Evolutionary conservation across 1,140 invertebrate genomes (phyloP), one percentile per base, ranked within the genome.

Genomic region (Formica exsecta): DNA sequence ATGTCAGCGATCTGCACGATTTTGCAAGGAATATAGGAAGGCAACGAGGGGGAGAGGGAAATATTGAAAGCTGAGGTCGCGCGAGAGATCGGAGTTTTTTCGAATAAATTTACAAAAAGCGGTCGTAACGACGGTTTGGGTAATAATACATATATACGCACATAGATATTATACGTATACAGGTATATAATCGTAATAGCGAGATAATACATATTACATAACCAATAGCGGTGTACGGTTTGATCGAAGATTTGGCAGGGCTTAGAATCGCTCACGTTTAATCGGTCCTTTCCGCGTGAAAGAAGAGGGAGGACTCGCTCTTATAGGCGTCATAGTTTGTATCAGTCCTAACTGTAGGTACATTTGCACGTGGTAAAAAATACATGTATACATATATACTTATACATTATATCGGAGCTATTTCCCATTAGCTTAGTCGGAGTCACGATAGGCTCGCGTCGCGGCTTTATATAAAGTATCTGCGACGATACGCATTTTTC

Each of bases 141-240:
- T 92, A 92, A 91, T 51, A 94, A 89, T 90, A 91, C 88, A 90
- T 88, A 88, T 73, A 44, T 64, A 87, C 54, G n/a, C 74, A 68
- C 68, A 61, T 80, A 36, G 25, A 80, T 48, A 51, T 79, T 77
- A 83, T 29, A 29, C 59, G 57, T 41, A 65, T 70, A 75, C 51
- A 25, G 38, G 57, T 54, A 62, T 83, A 38, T 70, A 80, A 83
- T 83, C 25, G 38, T 81, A 57, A 70, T 81, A 81, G 77, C 65
- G 51, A 73, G 51, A 73, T 73, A 73, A 81, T 41, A 36, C 59
- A 89, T 77, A 86, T 88, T 44, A 83, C 77, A 19, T 85, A 83
- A 77, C 68, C 64, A 76, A 48, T 85, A 85, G 48, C 61, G 36
- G 48, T 73, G 64, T 57, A 73, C 71, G 36, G 80, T 88, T 89